Percentiles rank a stretch among this genome's conserved stretches.
These are phyloP conservation scores for Puntigrus tetrazona DNA, from an alignment of 2,113 vertebrate species.

Conservation along the genomic window DNA sequence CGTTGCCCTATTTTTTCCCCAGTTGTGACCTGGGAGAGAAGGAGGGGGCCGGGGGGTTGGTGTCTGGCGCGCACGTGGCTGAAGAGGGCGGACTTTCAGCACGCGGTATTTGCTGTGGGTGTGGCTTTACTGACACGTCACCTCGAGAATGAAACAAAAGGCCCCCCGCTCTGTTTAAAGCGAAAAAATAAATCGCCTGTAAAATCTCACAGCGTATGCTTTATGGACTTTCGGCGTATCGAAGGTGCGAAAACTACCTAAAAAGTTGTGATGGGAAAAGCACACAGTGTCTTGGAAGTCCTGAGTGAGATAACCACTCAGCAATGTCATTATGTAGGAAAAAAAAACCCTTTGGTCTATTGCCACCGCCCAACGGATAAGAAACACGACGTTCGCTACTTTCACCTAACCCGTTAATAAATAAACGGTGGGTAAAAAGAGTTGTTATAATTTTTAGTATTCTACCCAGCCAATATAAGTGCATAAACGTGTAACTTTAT, in stretches of 20 bases:
- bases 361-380: constrained; percentile 73
- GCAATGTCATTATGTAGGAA: constrained; percentile 75
- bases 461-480: neutral
- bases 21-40: constrained; percentile 61
- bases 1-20: constrained; percentile 67
- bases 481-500: neutral
- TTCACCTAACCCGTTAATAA: neutral
- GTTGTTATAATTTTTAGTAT: neutral
- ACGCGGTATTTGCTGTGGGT: constrained; percentile 63
- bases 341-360: constrained; percentile 59
- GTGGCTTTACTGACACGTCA: constrained; percentile 77
- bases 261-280: constrained; percentile 32
- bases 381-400: constrained; percentile 23
- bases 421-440: neutral
- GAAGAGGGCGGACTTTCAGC: constrained; percentile 59
- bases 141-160: constrained; percentile 67
- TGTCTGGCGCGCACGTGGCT: constrained; percentile 67
- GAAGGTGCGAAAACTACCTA: neutral
- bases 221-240: neutral
- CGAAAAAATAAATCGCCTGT: constrained; percentile 1
- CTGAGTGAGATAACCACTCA: constrained; percentile 69
- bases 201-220: neutral
- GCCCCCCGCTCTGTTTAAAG: constrained; percentile 39
- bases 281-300: constrained; percentile 64
- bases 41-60: constrained; percentile 52